These are phyloP conservation scores for Zaprionus lachaisei DNA, from an alignment of 1,140 invertebrate species.

Conservation along the genomic window DNA sequence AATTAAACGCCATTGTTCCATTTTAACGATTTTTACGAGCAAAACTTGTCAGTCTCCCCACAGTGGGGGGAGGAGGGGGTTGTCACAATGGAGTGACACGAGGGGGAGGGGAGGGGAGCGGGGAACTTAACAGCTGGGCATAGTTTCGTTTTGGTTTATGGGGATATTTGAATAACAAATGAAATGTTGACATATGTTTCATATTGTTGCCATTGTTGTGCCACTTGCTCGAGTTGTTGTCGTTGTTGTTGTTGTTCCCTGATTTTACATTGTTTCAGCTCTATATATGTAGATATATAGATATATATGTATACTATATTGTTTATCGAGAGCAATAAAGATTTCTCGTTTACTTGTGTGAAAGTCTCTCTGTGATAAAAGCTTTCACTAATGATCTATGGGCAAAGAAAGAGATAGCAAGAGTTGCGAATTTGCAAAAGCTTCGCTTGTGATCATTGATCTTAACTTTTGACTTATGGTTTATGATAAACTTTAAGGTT, in stretches of 20 bases:
- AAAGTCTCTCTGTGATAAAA: slow-evolving; percentile 26
- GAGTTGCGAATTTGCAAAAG: neutral
- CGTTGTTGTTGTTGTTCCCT: neutral
- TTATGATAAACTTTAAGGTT: too few relatives aligned
- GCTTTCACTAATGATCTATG: slow-evolving; percentile 45
- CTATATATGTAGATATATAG: neutral
- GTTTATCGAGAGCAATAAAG: slow-evolving; percentile 27
- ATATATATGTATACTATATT: neutral
- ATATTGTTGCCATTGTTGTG: slow-evolving; percentile 66
- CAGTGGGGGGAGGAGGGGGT: neutral
- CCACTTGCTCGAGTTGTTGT: slow-evolving; percentile 22
- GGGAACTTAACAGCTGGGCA: slow-evolving; percentile 51
- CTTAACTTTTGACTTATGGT: neutral
- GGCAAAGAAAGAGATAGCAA: neutral
- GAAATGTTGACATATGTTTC: slow-evolving; percentile 78
- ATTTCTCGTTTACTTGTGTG: slow-evolving; percentile 23
- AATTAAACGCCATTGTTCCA: slow-evolving; percentile 80
- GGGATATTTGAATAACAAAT: slow-evolving; percentile 76
- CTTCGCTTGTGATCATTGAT: neutral
- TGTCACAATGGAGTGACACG: neutral
- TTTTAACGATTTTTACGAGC: slow-evolving; percentile 51
- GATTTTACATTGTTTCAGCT: neutral
- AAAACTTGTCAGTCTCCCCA: slow-evolving; percentile 33
- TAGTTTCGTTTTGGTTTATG: slow-evolving; percentile 70
- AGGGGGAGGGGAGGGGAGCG: neutral